Conservation (phyloP, 2,888 invertebrate species). For the Lithodes maja region DNA sequence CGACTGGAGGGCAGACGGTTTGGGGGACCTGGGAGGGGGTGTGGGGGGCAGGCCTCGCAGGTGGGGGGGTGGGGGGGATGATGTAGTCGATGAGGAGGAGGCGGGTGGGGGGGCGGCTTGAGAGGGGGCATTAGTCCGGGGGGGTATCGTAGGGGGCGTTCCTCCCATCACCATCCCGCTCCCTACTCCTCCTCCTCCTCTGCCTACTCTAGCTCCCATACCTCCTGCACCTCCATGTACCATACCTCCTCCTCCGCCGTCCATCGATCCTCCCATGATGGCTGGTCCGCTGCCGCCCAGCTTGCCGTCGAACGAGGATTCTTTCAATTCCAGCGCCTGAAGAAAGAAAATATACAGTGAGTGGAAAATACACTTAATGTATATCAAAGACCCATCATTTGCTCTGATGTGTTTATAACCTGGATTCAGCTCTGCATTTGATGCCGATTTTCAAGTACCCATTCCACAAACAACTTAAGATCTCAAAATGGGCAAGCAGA, state of each 20-base stretch:
- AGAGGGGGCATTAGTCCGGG: conserved; percentile 43
- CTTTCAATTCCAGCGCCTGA: conserved; percentile 65
- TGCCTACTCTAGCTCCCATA: not conserved
- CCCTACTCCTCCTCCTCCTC: not conserved
- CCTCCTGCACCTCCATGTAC: conserved; percentile 13
- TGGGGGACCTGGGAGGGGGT: conserved; percentile 58
- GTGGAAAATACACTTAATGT: no score
- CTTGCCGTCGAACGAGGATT: conserved; percentile 58
- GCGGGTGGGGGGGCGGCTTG: conserved; percentile 10
- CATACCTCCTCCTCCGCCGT: conserved; percentile 33
- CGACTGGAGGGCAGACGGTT: conserved; percentile 50
- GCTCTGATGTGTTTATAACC: no score
- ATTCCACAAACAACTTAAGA: no score
- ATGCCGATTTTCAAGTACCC: no score
- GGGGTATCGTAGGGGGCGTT: conserved; percentile 31
- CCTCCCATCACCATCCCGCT: conserved; percentile 30
- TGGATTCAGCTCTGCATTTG: no score
- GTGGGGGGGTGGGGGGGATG: conserved; percentile 50
- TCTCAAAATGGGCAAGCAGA: no score
- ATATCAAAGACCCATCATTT: no score
- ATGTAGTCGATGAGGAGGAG: conserved; percentile 29
- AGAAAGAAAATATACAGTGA: not conserved
- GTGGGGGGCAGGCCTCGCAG: conserved; percentile 55
- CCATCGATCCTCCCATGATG: conserved; percentile 11
- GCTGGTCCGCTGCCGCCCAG: conserved; percentile 38